Evolutionary conservation across 2,113 vertebrate genomes (phyloP).

Genomic region (Zapus hudsonius): DNA sequence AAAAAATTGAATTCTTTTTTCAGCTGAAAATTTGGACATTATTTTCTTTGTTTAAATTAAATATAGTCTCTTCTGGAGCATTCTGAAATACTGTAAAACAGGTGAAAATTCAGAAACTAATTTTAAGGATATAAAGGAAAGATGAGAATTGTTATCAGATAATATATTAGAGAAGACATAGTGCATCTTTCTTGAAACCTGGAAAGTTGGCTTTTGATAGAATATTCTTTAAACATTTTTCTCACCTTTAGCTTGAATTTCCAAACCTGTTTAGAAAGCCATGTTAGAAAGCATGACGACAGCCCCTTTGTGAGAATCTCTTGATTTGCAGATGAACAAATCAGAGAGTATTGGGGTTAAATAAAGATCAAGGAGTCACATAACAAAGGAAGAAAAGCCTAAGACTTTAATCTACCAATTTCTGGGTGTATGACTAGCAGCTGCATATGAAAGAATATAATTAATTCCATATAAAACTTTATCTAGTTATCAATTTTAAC

Average conservation of each 20-base stretch:
- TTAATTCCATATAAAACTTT: background rate
- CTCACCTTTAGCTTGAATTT: slow-evolving; percentile 37
- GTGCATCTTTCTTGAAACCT: background rate
- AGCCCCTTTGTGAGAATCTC: background rate
- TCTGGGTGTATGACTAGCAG: background rate
- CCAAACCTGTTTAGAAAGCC: background rate
- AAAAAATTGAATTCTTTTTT: slow-evolving; percentile 20
- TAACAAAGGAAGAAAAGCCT: background rate
- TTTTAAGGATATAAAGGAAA: background rate
- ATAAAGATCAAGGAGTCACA: background rate
- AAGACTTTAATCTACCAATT: background rate
- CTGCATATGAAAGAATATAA: slow-evolving; percentile 7
- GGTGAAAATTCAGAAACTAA: background rate
- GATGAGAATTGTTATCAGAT: background rate
- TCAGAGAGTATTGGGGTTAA: background rate
- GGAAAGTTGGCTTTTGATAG: background rate
- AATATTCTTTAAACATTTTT: background rate
- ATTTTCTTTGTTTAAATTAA: slow-evolving; percentile 9
- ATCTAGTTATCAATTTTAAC: slow-evolving; percentile 6
- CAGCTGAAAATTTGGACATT: slow-evolving; percentile 9
- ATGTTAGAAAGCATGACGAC: background rate
- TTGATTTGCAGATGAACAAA: slow-evolving; percentile 1
- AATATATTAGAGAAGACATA: background rate
- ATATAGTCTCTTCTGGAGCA: background rate
- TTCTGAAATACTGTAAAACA: slow-evolving; percentile 5